Conservation (phyloP, 1,140 invertebrate genomes). For the Chrysoperla carnea region DNA sequence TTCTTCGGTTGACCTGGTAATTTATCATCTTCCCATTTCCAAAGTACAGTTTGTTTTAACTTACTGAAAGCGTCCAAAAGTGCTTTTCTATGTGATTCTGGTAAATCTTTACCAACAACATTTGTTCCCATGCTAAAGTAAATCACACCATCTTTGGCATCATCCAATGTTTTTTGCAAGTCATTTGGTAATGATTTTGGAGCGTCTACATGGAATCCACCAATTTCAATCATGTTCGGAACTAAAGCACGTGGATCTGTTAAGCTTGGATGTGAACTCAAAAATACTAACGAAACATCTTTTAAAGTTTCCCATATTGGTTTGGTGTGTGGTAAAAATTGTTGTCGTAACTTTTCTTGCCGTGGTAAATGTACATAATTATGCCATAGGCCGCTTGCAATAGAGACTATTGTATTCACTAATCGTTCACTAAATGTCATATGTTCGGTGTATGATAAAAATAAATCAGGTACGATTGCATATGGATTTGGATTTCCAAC, state of each 20-base stretch:
- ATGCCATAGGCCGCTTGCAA: constrained; percentile 3
- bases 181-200: constrained; percentile 22
- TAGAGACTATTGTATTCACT: neutral
- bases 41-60: constrained; percentile 37
- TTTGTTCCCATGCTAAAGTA: constrained; percentile 50
- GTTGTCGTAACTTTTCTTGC: constrained; percentile 12
- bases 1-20: constrained; percentile 25
- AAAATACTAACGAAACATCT: constrained; percentile 24
- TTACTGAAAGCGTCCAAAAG: constrained; percentile 30
- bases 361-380: constrained; percentile 8
- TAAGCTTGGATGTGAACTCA: constrained; percentile 20
- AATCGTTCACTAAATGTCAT: constrained; percentile 17
- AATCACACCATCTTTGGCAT: constrained; percentile 37
- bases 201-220: constrained; percentile 14
- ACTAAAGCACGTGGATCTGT: constrained; percentile 15
- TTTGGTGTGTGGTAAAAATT: constrained; percentile 23
- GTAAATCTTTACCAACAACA: constrained; percentile 24
- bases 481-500: constrained; percentile 28
- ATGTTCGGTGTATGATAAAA: constrained; percentile 15
- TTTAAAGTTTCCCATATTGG: constrained; percentile 25
- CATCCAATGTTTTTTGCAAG: constrained; percentile 36
- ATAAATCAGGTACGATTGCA: constrained; percentile 23
- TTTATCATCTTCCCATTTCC: constrained; percentile 41
- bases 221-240: constrained; percentile 21
- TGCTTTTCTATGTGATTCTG: constrained; percentile 22